Base-by-base conservation (phyloP, 1,140 invertebrate species). In the Tetraneura akinire region DNA sequence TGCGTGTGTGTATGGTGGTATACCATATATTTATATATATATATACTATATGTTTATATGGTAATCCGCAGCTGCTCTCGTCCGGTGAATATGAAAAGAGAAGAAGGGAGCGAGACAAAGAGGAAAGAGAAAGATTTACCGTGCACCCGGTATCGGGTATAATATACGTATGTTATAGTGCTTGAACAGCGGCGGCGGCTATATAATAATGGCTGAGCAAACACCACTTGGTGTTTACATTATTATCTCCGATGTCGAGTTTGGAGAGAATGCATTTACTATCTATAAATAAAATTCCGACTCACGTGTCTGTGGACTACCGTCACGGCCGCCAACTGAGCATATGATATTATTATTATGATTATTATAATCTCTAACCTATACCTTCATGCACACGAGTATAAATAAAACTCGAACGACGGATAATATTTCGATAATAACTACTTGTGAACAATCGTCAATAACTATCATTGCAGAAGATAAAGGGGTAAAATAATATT, bases 151-250 rank as follows among this genome's bases (percentile, higher is more conserved):
- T 71, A 71, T n/a, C n/a, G n/a, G n/a, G n/a, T n/a, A n/a, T n/a
- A n/a, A n/a, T n/a, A n/a, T n/a, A n/a, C n/a, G n/a, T 71, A 51
- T 37, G 32, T 51, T 47, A 29, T 51, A 29, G 49, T 71, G 42
- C 68, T 8, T 45, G 45, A 71, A 71, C 45, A 45, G 18, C 66
- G 37, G 66, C 66, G 68, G 18, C 66, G 37, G 66, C 66, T 21
- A 23, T 11, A 29, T 51, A 51, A 71, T 71, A 71, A 71, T 51
- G 68, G 68, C 68, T 21, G 47, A 49, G 47, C 68, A 71, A 71
- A 71, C 68, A 71, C 68, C 68, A 51, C 68, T 51, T 45, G 68
- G 68, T 51, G 68, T 71, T 71, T 71, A 71, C 47, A 71, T 71
- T 71, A 71, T 71, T 26, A 47, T 68, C 66, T 71, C 68, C 45